Percentiles rank a stretch among this genome's conserved stretches.
Evolutionary conservation across 2,113 vertebrate genomes (phyloP).

Genomic region (Hippotragus niger): DNA sequence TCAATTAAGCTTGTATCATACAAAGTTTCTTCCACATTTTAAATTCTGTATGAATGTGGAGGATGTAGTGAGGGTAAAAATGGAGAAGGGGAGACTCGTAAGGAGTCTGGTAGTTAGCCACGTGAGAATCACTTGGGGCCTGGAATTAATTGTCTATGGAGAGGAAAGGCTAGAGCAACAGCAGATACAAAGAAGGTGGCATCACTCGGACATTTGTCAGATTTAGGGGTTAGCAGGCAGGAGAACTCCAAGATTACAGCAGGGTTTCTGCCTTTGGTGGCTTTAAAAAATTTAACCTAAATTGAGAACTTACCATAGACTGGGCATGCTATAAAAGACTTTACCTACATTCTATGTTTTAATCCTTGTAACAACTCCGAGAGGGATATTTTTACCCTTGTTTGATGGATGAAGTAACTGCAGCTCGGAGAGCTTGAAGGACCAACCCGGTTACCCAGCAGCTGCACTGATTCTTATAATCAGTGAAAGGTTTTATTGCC

Average conservation of each 20-base stretch:
- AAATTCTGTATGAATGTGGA: not conserved
- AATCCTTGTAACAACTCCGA: not conserved
- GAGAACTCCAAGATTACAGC: not conserved
- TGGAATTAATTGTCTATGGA: not conserved
- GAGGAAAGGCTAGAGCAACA: not conserved
- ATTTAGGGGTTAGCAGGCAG: not conserved
- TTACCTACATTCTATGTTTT: not conserved
- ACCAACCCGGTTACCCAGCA: not conserved
- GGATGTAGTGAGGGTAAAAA: not conserved
- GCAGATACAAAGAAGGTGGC: not conserved
- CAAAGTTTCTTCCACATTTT: not conserved
- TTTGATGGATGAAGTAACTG: not conserved
- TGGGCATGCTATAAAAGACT: not conserved
- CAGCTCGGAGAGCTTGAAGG: not conserved
- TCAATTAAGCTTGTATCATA: not conserved
- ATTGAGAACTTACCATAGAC: not conserved
- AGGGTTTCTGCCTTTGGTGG: not conserved
- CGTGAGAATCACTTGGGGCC: not conserved
- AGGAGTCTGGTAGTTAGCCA: not conserved
- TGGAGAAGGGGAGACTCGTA: not conserved
- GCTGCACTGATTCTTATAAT: not conserved
- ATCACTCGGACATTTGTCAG: not conserved
- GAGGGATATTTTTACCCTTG: not conserved
- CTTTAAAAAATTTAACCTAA: not conserved
- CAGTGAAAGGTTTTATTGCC: not conserved